These are phyloP conservation scores for Ernsta delagoae DNA, from an alignment of 2,888 invertebrate species.

Conservation along the genomic window DNA sequence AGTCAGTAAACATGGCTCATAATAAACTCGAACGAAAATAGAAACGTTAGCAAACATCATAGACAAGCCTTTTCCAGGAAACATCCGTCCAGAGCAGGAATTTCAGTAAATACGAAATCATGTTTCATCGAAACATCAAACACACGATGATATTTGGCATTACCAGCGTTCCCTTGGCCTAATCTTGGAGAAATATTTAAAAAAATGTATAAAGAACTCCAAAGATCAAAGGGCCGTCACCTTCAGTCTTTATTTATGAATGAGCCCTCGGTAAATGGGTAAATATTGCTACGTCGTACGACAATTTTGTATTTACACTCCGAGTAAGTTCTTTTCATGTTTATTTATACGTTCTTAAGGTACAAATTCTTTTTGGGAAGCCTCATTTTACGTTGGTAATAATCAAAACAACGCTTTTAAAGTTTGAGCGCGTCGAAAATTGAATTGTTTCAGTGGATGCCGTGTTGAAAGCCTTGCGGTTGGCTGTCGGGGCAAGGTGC, in stretches of 20 bases:
- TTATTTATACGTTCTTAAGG: background rate
- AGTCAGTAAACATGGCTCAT: no score
- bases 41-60: slow-evolving; percentile 4
- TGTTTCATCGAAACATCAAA: slow-evolving; percentile 52
- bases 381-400: slow-evolving; percentile 41
- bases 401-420: slow-evolving; percentile 54
- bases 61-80: slow-evolving; percentile 2
- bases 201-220: slow-evolving; percentile 47
- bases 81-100: slow-evolving; percentile 19
- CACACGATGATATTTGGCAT: slow-evolving; percentile 43
- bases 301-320: slow-evolving; percentile 8
- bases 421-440: slow-evolving; percentile 59
- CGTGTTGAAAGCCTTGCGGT: slow-evolving; percentile 51
- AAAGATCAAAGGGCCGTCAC: slow-evolving; percentile 57
- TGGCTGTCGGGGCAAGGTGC: slow-evolving; percentile 44
- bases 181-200: slow-evolving; percentile 49
- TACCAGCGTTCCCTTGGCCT: slow-evolving; percentile 43
- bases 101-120: slow-evolving; percentile 45
- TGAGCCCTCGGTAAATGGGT: slow-evolving; percentile 49
- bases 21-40: slow-evolving; percentile 8
- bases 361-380: background rate
- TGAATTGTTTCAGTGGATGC: slow-evolving; percentile 57
- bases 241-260: slow-evolving; percentile 54
- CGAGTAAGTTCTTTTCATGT: background rate
- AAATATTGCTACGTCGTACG: slow-evolving; percentile 42